Conservation (phyloP, 2,797 vertebrate species). For the Remorina albescens region DNA sequence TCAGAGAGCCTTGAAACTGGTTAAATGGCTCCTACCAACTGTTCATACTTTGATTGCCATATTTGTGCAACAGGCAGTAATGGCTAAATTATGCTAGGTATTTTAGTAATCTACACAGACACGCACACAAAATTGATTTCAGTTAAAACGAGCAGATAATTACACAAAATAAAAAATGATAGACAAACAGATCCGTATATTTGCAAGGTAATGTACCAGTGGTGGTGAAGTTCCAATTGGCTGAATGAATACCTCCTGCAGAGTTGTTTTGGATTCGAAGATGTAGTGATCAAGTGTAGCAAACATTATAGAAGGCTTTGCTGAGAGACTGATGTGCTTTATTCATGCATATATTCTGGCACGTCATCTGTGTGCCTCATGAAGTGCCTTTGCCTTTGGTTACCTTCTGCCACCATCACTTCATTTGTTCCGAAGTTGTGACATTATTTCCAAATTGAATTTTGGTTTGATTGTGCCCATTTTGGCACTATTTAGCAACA, state of each 20-base stretch:
- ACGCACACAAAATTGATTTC: not conserved
- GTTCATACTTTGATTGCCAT: not conserved
- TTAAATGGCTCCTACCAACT: not conserved
- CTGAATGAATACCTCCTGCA: constrained; percentile 32
- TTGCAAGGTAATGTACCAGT: constrained; percentile 27
- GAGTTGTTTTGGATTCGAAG: constrained; percentile 31
- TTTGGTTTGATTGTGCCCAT: no score
- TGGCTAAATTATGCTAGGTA: not conserved
- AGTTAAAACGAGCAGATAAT: constrained; percentile 6
- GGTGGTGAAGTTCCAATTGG: constrained; percentile 18
- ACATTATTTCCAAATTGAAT: no score
- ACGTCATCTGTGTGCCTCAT: not conserved
- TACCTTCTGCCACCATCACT: no score
- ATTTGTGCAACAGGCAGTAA: not conserved
- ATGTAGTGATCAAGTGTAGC: constrained; percentile 17
- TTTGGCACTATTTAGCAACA: no score
- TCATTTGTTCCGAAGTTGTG: no score
- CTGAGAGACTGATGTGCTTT: constrained; percentile 12
- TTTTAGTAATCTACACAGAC: not conserved
- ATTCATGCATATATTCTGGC: constrained; percentile 26
- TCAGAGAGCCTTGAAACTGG: not conserved
- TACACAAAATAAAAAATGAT: no score
- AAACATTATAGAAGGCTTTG: constrained; percentile 29
- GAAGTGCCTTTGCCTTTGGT: constrained; percentile 6
- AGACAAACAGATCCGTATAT: no score